Evolutionary conservation across 2,113 vertebrate species (phyloP), one percentile per base, ranked within the genome.

Genomic region (Nothoprocta pentlandii): DNA sequence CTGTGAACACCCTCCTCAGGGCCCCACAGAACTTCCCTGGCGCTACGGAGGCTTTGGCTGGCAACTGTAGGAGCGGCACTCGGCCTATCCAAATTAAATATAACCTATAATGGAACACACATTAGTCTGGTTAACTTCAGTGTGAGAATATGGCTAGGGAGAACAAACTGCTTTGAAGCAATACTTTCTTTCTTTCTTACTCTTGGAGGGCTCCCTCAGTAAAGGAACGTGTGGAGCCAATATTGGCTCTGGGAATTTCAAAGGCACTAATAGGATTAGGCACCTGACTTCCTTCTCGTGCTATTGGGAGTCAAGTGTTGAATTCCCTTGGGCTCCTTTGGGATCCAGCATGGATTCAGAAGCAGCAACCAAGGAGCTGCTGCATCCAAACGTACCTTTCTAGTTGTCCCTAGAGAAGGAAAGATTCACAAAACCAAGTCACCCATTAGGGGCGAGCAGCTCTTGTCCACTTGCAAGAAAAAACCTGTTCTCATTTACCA

Each of bases 231-330:
- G 51, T 75, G 88, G 85, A 86, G 77, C 73, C 86, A 90, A 90
- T 64, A 87, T 61, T 86, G 81, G 56, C 66, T 76, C 85, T 96
- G 95, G 86, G 94, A 96, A 78, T 93, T 90, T 95, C 85, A 78
- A 39, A 88, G 42, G 86, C 94, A 81, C 77, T 96, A 79, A 87
- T 56, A 96, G 77, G 77, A 92, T 94, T 90, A 92, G 76, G 89
- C 86, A 92, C 61, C 8, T 89, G 90, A 93, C 39, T 92, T 95
- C 80, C 56, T 88, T 85, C 85, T 68, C 56, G 80, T 74, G 56
- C 58, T 79, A 62, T 44, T 54, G 32, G 66, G 58, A 95, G 46
- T 81, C 73, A 78, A 62, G 83, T 30, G 74, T 86, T 95, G 90
- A 78, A 88, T 90, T 93, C 88, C 58, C 51, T 44, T 75, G 85